phyloP scores from a whole-genome alignment of 2,113 vertebrate genomes.

The Pomatorhinus ruficollis region DNA sequence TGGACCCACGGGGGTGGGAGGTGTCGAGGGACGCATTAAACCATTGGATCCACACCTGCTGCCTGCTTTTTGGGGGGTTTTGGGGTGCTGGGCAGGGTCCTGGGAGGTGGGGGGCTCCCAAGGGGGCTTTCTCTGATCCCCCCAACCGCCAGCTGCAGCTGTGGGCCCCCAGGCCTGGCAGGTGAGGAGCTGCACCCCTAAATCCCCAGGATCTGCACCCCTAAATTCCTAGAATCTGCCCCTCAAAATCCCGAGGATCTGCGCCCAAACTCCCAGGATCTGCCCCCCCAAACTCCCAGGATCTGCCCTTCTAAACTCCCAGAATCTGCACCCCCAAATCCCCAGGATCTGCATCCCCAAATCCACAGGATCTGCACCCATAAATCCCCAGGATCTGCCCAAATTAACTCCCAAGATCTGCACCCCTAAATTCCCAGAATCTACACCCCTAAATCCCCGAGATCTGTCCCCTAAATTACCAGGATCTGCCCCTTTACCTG shows the following conservation, averaged over 20 bases:
- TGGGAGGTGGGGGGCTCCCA: neutral
- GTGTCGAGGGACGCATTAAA: neutral
- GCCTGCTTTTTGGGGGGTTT: neutral
- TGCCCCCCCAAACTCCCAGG: too few species aligned
- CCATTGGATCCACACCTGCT: fast-evolving
- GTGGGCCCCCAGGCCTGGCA: too few species aligned
- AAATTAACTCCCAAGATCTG: too few species aligned
- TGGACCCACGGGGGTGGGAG: fast-evolving
- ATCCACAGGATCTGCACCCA: neutral
- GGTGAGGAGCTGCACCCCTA: fast-evolving
- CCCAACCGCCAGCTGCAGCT: fast-evolving
- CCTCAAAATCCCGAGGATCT: fast-evolving
- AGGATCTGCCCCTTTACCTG: too few species aligned
- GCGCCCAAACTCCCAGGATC: fast-evolving
- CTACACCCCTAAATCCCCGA: too few species aligned
- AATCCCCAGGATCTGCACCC: fast-evolving
- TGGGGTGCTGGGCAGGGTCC: neutral
- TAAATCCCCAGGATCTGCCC: neutral
- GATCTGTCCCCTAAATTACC: too few species aligned
- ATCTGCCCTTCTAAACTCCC: fast-evolving
- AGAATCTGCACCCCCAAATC: fast-evolving
- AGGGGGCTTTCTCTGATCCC: neutral
- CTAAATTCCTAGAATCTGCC: fast-evolving
- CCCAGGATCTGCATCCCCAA: neutral
- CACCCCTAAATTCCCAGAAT: neutral